Conservation (phyloP, 2,888 invertebrate species). For the Polymixis flavicincta region DNA sequence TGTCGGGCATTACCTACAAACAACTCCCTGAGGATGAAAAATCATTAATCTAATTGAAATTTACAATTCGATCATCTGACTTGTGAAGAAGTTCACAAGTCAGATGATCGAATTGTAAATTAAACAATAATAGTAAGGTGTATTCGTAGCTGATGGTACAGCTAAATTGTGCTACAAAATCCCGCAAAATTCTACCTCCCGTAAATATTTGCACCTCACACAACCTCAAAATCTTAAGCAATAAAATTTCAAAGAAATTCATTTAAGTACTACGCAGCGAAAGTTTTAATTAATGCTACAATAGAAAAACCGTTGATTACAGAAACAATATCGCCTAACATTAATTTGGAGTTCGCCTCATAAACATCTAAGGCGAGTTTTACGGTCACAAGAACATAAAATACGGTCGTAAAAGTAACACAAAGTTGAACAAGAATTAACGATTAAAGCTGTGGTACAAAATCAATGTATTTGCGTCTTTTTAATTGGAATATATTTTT, state of each 20-base stretch:
- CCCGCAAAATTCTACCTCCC: background rate
- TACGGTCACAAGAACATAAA: constrained; percentile 76
- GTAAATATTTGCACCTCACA: background rate
- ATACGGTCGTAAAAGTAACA: constrained; percentile 76
- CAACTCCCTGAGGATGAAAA: background rate
- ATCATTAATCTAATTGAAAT: background rate
- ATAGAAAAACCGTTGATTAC: constrained; percentile 66
- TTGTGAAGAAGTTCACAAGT: too few relatives aligned
- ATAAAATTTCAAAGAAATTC: constrained; percentile 46
- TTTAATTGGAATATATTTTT: background rate
- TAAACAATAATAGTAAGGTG: background rate
- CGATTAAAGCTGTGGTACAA: constrained; percentile 57
- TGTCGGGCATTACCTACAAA: background rate
- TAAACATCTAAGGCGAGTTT: constrained; percentile 77
- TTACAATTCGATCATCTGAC: too few relatives aligned
- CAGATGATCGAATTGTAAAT: background rate
- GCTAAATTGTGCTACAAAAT: background rate
- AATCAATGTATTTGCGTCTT: background rate
- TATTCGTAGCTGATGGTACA: background rate
- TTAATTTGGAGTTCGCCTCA: constrained; percentile 73
- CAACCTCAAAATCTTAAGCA: constrained; percentile 13
- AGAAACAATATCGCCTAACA: constrained; percentile 70
- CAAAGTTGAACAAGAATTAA: constrained; percentile 77
- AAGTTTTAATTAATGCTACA: constrained; percentile 63
- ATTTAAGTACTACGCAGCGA: constrained; percentile 38